Percentiles rank a stretch among this genome's conserved stretches.
phyloP scores from a whole-genome alignment of 2,797 vertebrate species.

The Enteromius anoplus region DNA sequence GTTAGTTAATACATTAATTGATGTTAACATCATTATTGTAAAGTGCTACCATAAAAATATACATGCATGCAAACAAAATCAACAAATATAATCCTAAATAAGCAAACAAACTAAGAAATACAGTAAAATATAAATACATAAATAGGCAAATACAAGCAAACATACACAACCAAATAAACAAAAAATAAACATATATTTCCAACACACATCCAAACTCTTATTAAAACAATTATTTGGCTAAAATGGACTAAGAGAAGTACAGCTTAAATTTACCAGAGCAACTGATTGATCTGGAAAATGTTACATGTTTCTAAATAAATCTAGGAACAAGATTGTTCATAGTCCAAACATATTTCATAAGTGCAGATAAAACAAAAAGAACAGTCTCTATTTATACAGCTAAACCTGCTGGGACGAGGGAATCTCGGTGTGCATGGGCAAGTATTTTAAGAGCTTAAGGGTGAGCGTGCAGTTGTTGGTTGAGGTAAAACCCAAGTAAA shows the following conservation, averaged over 20 bases:
- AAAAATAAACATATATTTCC: neutral
- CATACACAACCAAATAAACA: neutral
- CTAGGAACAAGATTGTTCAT: slow-evolving; percentile 11
- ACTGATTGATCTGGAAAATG: slow-evolving; percentile 13
- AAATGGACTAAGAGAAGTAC: neutral
- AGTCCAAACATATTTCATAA: slow-evolving; percentile 21
- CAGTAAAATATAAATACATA: neutral
- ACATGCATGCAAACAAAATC: neutral
- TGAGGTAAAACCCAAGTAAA: slow-evolving; percentile 42
- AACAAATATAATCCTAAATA: neutral
- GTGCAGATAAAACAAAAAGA: slow-evolving; percentile 35
- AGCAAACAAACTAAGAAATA: neutral
- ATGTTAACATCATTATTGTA: no score
- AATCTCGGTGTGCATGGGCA: slow-evolving; percentile 5
- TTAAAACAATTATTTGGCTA: neutral
- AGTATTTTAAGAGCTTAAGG: slow-evolving; percentile 50
- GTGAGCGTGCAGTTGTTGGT: slow-evolving; percentile 30
- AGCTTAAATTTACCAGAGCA: neutral
- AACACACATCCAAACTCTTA: neutral
- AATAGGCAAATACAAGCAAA: neutral
- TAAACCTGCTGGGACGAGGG: slow-evolving; percentile 9
- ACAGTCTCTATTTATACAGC: slow-evolving; percentile 48
- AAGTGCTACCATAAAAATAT: no score
- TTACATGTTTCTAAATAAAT: slow-evolving; percentile 20
- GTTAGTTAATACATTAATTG: no score